Conservation (phyloP, 2,888 invertebrate species). For the Phaonia tiefii region DNA sequence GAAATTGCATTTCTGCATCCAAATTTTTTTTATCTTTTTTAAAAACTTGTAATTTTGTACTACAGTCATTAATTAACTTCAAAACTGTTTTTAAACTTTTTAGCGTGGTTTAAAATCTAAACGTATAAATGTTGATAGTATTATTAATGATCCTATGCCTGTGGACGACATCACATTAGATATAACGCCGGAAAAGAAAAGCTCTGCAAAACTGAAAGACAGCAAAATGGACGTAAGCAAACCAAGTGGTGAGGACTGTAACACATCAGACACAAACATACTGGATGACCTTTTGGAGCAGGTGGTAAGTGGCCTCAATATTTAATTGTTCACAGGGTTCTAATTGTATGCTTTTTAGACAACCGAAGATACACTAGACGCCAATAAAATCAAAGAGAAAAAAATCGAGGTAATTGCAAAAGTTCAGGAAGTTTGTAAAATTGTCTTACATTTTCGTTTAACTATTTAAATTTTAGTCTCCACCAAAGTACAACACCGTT, state of each 20-base stretch:
- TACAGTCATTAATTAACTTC: too few species aligned
- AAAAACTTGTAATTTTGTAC: too few species aligned
- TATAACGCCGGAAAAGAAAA: neutral
- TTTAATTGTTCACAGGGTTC: too few species aligned
- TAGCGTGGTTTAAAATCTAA: constrained; percentile 60
- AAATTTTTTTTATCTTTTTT: too few species aligned
- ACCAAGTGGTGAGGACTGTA: neutral
- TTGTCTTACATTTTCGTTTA: too few species aligned
- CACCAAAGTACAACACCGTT: neutral
- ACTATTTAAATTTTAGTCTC: too few species aligned
- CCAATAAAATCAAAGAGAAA: neutral
- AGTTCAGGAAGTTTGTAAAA: neutral
- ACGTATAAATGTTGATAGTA: constrained; percentile 46
- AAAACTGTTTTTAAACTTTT: too few species aligned
- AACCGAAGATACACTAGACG: too few species aligned
- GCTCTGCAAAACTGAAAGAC: neutral
- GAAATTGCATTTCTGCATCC: too few species aligned
- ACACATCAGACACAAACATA: constrained; percentile 11
- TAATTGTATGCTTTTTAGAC: too few species aligned
- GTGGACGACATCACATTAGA: constrained; percentile 6
- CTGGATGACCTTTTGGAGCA: constrained; percentile 48
- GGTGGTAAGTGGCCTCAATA: constrained; percentile 41
- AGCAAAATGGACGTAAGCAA: neutral
- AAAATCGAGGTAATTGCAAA: neutral
- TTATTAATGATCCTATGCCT: constrained; percentile 36